Conservation (phyloP, 2,797 vertebrate species). For the Gymnothorax reevesii region DNA sequence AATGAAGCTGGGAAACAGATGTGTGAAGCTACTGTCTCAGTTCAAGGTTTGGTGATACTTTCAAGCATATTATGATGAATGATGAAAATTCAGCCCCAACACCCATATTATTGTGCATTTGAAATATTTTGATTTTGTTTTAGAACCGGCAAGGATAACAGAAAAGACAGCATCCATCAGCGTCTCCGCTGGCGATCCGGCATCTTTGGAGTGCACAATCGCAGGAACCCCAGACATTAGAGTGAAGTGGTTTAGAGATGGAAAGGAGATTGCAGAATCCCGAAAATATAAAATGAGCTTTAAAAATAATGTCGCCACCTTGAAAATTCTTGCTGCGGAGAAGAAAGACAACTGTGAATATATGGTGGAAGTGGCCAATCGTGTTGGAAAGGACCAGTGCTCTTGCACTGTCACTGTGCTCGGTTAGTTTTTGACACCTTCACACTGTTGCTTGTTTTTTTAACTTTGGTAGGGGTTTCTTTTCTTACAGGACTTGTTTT, state of each 20-base stretch:
- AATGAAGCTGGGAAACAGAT: conserved; percentile 94
- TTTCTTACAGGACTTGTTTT: conserved; percentile 49
- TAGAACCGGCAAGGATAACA: conserved; percentile 93
- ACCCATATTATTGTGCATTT: background rate
- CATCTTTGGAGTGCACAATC: conserved; percentile 88
- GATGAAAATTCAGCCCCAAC: background rate
- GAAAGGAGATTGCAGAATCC: conserved; percentile 84
- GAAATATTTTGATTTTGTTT: conserved; percentile 49
- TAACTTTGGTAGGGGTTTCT: conserved; percentile 33
- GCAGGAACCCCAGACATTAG: conserved; percentile 93
- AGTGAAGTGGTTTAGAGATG: conserved; percentile 93
- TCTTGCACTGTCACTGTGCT: conserved; percentile 88
- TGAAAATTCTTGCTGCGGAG: conserved; percentile 91
- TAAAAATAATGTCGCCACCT: conserved; percentile 86
- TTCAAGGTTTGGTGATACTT: conserved; percentile 86
- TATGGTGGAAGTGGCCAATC: conserved; percentile 91
- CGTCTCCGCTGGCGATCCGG: conserved; percentile 92
- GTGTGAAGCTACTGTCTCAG: conserved; percentile 86
- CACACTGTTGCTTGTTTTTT: conserved; percentile 33
- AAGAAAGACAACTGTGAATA: conserved; percentile 90
- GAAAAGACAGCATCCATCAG: conserved; percentile 92
- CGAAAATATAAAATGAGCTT: conserved; percentile 93
- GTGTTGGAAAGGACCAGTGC: conserved; percentile 90
- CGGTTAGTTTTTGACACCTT: conserved; percentile 76
- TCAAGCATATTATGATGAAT: background rate